phyloP scores from a whole-genome alignment of 2,797 vertebrate species.

The Ctenopoma kingsleyae region DNA sequence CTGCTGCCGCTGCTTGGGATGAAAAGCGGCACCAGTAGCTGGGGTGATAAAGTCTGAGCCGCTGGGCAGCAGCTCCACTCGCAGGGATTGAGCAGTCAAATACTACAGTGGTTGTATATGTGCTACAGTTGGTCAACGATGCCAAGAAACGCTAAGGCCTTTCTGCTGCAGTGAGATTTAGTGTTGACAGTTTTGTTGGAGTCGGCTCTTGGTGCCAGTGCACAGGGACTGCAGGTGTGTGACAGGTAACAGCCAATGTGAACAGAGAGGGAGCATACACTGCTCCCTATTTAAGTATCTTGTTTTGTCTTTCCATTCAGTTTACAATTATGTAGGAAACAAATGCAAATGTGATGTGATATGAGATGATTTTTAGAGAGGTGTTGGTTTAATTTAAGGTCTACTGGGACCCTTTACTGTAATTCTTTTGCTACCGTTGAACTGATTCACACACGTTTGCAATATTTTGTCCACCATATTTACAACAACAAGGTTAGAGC shows the following conservation, averaged over 20 bases:
- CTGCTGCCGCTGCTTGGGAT: slow-evolving; percentile 16
- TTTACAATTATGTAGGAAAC: background rate
- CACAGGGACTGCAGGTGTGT: slow-evolving; percentile 25
- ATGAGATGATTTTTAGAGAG: too few relatives aligned
- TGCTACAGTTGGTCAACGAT: slow-evolving; percentile 26
- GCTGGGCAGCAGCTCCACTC: slow-evolving; percentile 48
- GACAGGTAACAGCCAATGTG: slow-evolving; percentile 17
- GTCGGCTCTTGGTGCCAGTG: slow-evolving; percentile 5
- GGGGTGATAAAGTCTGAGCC: slow-evolving; percentile 57
- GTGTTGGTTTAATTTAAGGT: too few relatives aligned
- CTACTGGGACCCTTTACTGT: too few relatives aligned
- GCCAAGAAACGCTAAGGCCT: slow-evolving; percentile 21
- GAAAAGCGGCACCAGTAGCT: slow-evolving; percentile 40
- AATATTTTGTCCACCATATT: too few relatives aligned
- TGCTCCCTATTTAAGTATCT: background rate
- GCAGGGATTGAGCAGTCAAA: slow-evolving; percentile 50
- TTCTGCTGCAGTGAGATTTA: slow-evolving; percentile 36
- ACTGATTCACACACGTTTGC: too few relatives aligned
- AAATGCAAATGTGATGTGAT: background rate
- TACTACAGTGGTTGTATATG: slow-evolving; percentile 43
- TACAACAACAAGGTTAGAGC: too few relatives aligned
- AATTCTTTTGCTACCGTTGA: too few relatives aligned
- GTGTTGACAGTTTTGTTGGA: slow-evolving; percentile 26
- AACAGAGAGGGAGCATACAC: background rate
- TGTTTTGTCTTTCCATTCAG: background rate